phyloP scores from a whole-genome alignment of 2,113 vertebrate species.

The Nothobranchius kuhntae region DNA sequence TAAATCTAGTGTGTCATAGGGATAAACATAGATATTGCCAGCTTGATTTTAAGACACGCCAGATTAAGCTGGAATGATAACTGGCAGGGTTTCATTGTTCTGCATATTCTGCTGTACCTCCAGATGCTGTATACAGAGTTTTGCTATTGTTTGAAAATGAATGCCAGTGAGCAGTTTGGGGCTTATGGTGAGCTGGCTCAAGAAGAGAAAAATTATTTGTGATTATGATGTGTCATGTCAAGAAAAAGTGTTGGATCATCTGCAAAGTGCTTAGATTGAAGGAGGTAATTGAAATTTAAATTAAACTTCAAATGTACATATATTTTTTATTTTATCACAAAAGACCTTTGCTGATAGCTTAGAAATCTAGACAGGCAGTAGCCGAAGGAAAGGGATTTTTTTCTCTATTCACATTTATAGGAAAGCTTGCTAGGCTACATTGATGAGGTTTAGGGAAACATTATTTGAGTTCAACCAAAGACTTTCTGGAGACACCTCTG shows the following conservation, averaged over 20 bases:
- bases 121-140: slow-evolving; percentile 24
- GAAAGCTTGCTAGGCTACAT: background rate
- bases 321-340: too few species aligned
- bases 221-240: background rate
- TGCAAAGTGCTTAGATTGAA: background rate
- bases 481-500: background rate
- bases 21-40: slow-evolving; percentile 45
- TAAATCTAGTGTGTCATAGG: slow-evolving; percentile 26
- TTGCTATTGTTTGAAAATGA: slow-evolving; percentile 25
- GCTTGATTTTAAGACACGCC: slow-evolving; percentile 31
- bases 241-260: background rate
- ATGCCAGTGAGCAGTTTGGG: background rate
- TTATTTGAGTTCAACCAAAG: background rate
- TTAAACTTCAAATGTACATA: too few species aligned
- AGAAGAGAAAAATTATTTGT: background rate
- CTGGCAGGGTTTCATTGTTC: slow-evolving; percentile 47
- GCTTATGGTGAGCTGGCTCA: slow-evolving; percentile 1
- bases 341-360: too few species aligned
- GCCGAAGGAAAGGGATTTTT: too few species aligned
- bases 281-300: too few species aligned
- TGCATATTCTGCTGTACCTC: slow-evolving; percentile 9
- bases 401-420: too few species aligned
- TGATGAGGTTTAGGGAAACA: background rate
- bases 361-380: too few species aligned
- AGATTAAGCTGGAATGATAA: slow-evolving; percentile 48